These are phyloP conservation scores for Ciona savignyi DNA, from an alignment of 23 tunicate species.

Conservation along the genomic window DNA sequence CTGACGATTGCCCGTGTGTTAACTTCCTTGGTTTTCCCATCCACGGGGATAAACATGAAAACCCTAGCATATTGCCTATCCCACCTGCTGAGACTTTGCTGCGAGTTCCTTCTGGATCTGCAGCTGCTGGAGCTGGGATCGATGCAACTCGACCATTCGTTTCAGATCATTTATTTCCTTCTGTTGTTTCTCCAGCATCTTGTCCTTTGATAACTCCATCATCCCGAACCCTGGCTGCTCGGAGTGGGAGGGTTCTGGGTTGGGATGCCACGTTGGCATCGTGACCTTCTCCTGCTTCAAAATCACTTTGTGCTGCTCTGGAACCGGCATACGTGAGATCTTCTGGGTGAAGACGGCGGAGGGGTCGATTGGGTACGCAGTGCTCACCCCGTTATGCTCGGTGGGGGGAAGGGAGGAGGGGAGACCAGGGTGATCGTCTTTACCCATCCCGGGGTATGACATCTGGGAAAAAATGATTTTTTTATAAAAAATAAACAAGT, in stretches of 20 bases:
- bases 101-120: constrained; percentile 5
- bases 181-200: constrained; percentile 78
- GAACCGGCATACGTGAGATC: constrained; percentile 49
- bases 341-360: constrained; percentile 40
- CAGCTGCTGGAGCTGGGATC: constrained; percentile 43
- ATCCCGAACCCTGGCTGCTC: background rate
- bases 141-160: constrained; percentile 69
- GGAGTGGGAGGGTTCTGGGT: background rate
- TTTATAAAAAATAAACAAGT: too few relatives aligned
- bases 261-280: constrained; percentile 71
- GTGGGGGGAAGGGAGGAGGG: background rate
- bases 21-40: too few relatives aligned
- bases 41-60: too few relatives aligned
- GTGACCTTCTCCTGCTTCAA: constrained; percentile 53
- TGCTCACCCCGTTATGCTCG: constrained; percentile 6
- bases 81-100: background rate
- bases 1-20: too few relatives aligned
- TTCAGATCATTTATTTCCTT: constrained; percentile 73
- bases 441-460: background rate
- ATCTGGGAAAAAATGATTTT: background rate
- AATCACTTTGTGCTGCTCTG: constrained; percentile 36
- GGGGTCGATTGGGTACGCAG: constrained; percentile 56
- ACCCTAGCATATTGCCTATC: too few relatives aligned
- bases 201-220: constrained; percentile 33
- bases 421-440: background rate